These are phyloP conservation scores for Protodeltote pygarga DNA, from an alignment of 2,888 invertebrate genomes.

Conservation along the genomic window DNA sequence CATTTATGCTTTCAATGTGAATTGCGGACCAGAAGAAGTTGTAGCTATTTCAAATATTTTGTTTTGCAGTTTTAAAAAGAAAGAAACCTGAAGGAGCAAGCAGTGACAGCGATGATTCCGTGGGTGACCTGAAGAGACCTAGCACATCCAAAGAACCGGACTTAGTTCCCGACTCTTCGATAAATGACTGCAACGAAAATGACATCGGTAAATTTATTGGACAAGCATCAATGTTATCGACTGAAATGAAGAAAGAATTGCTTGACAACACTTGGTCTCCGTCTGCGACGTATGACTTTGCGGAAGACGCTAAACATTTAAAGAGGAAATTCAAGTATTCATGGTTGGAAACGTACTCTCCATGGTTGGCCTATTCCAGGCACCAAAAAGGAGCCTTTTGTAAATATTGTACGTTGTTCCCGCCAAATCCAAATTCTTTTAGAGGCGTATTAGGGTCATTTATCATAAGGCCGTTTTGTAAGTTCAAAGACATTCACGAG, in stretches of 20 bases:
- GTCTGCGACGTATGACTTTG: too few relatives aligned
- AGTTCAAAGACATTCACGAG: slow-evolving; percentile 41
- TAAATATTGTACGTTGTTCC: too few relatives aligned
- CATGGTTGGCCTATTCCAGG: slow-evolving; percentile 2
- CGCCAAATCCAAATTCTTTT: slow-evolving; percentile 19
- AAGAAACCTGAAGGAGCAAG: slow-evolving; percentile 9
- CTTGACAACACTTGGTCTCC: too few relatives aligned
- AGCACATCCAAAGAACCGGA: slow-evolving; percentile 8
- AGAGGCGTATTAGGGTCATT: slow-evolving; percentile 29
- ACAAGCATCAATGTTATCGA: slow-evolving; percentile 2
- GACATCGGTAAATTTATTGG: slow-evolving; percentile 11
- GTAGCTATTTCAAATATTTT: slow-evolving; percentile 10
- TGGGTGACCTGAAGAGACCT: slow-evolving; percentile 11
- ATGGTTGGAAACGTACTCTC: slow-evolving; percentile 7
- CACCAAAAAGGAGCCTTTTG: slow-evolving; percentile 24
- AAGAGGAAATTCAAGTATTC: slow-evolving; percentile 22
- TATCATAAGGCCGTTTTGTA: slow-evolving; percentile 32
- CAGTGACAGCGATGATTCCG: slow-evolving; percentile 14
- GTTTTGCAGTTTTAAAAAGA: slow-evolving; percentile 8
- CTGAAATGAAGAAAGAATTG: slow-evolving; percentile 7
- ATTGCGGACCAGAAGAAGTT: slow-evolving; percentile 10
- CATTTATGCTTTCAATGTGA: slow-evolving; percentile 40
- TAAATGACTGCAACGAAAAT: slow-evolving; percentile 6
- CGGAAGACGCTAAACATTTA: too few relatives aligned
- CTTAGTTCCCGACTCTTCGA: slow-evolving; percentile 5